Conservation (phyloP, 2,113 vertebrate genomes). For the Lasiurus cinereus region DNA sequence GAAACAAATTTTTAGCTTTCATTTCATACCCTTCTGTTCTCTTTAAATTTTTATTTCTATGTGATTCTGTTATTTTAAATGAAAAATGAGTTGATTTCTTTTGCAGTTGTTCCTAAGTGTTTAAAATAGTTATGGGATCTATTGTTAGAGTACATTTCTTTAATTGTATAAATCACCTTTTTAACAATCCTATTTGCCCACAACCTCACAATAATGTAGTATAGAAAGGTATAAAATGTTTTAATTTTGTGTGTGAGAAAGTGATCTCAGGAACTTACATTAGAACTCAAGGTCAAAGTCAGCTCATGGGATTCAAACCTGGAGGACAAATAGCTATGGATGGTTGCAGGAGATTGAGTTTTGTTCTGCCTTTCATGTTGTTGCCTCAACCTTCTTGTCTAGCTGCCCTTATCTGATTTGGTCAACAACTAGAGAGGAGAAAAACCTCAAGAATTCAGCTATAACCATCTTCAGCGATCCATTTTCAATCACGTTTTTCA, state of each 20-base stretch:
- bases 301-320: not conserved
- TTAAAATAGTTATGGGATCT: not conserved
- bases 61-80: not conserved
- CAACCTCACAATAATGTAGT: not conserved
- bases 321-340: not conserved
- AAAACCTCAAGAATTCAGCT: not conserved
- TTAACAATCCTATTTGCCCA: not conserved
- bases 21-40: not conserved
- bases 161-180: not conserved
- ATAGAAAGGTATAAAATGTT: not conserved
- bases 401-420: not conserved
- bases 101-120: slow-evolving; percentile 8
- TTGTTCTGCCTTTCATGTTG: not conserved
- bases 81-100: not conserved
- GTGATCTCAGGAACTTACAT: not conserved
- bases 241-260: not conserved
- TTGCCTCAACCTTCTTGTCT: not conserved
- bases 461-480: not conserved
- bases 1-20: not conserved
- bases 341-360: not conserved
- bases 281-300: not conserved
- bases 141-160: not conserved
- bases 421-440: not conserved
- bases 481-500: not conserved
- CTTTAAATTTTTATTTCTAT: slow-evolving; percentile 1